Conservation (phyloP, 2,113 vertebrate genomes). For the Platysternon megacephalum region DNA sequence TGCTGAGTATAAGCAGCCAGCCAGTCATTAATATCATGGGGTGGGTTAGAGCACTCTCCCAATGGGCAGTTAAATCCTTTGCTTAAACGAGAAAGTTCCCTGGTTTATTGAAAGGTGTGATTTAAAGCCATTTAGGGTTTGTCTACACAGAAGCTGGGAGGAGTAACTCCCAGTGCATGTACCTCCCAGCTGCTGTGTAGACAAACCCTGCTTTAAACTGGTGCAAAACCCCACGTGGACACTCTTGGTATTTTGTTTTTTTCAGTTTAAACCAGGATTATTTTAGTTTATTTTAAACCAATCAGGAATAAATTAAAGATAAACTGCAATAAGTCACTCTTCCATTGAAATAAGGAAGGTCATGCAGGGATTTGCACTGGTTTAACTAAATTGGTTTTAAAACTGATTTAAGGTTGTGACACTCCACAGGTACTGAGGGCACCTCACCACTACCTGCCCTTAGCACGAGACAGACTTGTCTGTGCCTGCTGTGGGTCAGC, state of each 20-base stretch:
- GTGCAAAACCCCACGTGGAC: not conserved
- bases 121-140: not conserved
- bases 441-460: not conserved
- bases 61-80: not conserved
- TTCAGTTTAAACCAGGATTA: conserved; percentile 14
- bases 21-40: not conserved
- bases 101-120: not conserved
- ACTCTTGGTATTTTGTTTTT: not conserved
- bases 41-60: not conserved
- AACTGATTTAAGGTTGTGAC: not conserved
- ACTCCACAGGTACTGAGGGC: not conserved
- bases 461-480: not conserved
- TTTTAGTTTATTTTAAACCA: conserved; percentile 31
- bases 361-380: not conserved
- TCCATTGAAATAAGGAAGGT: conserved; percentile 5
- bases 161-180: not conserved
- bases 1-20: fast-evolving
- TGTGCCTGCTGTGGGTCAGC: not conserved
- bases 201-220: not conserved
- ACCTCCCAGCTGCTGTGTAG: not conserved
- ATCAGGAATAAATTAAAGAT: conserved; percentile 44
- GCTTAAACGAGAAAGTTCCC: not conserved
- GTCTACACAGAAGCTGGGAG: not conserved
- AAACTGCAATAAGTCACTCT: conserved; percentile 35
- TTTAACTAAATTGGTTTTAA: not conserved